Evolutionary conservation across 2,113 vertebrate species (phyloP).

Genomic region (Zingel zingel): DNA sequence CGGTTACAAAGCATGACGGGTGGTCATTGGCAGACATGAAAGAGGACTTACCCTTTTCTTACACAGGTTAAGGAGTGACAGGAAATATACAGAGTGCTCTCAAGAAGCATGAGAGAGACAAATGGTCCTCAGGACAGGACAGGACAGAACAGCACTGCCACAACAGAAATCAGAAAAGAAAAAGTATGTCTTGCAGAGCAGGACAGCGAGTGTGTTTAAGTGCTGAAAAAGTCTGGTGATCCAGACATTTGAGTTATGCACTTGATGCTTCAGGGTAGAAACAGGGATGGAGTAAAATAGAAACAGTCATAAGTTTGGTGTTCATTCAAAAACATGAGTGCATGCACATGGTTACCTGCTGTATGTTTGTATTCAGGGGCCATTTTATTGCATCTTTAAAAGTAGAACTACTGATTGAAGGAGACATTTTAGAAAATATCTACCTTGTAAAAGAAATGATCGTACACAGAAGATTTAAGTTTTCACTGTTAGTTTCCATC

Average conservation of each 20-base stretch:
- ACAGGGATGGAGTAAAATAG: conserved; percentile 23
- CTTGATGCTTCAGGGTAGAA: conserved; percentile 34
- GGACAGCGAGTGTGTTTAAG: conserved; percentile 13
- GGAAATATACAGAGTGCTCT: conserved; percentile 69
- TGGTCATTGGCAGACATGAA: conserved; percentile 18
- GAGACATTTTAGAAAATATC: conserved; percentile 25
- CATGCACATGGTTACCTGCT: conserved; percentile 54
- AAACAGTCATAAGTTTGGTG: conserved; percentile 39
- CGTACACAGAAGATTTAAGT: conserved; percentile 8
- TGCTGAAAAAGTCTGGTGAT: conserved; percentile 32
- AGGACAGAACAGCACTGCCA: conserved; percentile 62
- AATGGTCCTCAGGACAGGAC: conserved; percentile 63
- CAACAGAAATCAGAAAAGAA: conserved; percentile 14
- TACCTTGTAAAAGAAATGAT: conserved; percentile 32
- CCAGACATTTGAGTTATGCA: conserved; percentile 42
- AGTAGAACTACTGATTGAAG: conserved; percentile 36
- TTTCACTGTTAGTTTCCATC: conserved; percentile 18
- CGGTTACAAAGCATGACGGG: conserved; percentile 8
- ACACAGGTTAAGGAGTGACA: conserved; percentile 82
- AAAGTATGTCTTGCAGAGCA: conserved; percentile 35
- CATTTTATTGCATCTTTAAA: conserved; percentile 28
- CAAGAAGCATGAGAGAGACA: conserved; percentile 55
- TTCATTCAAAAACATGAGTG: conserved; percentile 38
- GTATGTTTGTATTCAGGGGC: conserved; percentile 33
- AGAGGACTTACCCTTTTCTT: conserved; percentile 53